Evolutionary conservation across 1,140 invertebrate genomes (phyloP), one percentile per base, ranked within the genome.

Genomic region (Bombus sylvicola): DNA sequence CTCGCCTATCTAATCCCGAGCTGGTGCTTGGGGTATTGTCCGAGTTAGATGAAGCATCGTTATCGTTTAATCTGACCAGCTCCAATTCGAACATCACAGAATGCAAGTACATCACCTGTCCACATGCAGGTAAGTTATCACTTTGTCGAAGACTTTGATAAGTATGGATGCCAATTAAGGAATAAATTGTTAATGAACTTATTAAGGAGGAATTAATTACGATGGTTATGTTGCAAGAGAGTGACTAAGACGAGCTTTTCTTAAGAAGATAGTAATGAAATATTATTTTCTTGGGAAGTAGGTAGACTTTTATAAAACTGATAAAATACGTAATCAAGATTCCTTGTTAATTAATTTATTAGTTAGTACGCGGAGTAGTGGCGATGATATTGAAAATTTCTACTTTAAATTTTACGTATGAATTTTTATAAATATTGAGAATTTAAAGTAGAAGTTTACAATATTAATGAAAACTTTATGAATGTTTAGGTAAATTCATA

Each of bases 1-100:
- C 97, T 41, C 97, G 95, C 13, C 97, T 94, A 81, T 96, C 94
- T n/a, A 96, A 91, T 90, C 93, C 43, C 83, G 91, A 88, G 64
- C 85, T 90, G 62, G 81, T 72, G 62, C 82, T 92, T 68, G 57
- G 84, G 74, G 71, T 87, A 85, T 83, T 43, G 18, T 91, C 84
- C 6, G 89, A 77, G 68, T 62, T 89, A 39, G 87, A 79, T 28
- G 83, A 15, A 25, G 81, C 53, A n/a, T 88, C 72, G 68, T 89
- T 91, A 83, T 93, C 91, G 78, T 85, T 91, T 9, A 93, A 96
- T 59, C 97, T 95, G 73, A 97, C 94, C 22, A 97, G 94, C 91
- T 98, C 97, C 87, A 98, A 93, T 92, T 98, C 97, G 81, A 98
- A 98, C 84, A 97, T 95, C 37, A 98, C 97, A 0, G 96, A 97